phyloP scores from a whole-genome alignment of 2,888 invertebrate genomes.

The Deladenus siricidicola region DNA sequence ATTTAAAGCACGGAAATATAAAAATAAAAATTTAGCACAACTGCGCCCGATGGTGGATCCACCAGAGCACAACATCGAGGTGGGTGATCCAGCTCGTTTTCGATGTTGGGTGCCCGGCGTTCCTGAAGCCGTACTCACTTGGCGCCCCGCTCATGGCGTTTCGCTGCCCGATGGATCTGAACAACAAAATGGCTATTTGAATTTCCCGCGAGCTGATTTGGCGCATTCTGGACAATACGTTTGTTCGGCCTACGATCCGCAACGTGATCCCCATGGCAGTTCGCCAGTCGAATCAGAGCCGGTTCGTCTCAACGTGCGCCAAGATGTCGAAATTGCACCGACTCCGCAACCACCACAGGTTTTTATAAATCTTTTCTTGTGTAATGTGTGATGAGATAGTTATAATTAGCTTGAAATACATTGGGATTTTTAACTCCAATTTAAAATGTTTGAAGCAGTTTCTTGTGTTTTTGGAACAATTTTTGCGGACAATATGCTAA shows the following conservation, averaged over 20 bases:
- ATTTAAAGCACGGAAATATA: not conserved
- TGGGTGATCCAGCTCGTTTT: conserved; percentile 64
- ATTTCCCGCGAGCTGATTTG: conserved; percentile 68
- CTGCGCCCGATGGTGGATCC: conserved; percentile 36
- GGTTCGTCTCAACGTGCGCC: conserved; percentile 22
- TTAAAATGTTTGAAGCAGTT: too few relatives aligned
- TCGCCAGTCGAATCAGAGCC: conserved; percentile 19
- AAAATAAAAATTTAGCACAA: conserved; percentile 16
- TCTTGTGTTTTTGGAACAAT: too few relatives aligned
- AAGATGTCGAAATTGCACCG: not conserved
- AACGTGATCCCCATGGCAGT: conserved; percentile 13
- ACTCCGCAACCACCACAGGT: not conserved
- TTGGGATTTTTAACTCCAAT: too few relatives aligned
- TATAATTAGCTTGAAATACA: too few relatives aligned
- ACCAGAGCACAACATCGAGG: conserved; percentile 54
- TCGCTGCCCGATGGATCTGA: conserved; percentile 57
- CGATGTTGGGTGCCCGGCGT: conserved; percentile 61
- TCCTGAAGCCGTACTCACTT: conserved; percentile 36
- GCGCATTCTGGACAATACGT: conserved; percentile 75
- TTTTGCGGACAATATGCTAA: too few relatives aligned
- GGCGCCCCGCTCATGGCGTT: conserved; percentile 27
- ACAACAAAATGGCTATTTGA: conserved; percentile 67
- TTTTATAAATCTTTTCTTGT: too few relatives aligned
- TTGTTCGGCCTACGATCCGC: conserved; percentile 64
- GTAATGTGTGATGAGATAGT: too few relatives aligned